Evolutionary conservation across 2,797 vertebrate species (phyloP).

Genomic region (Ara ararauna): DNA sequence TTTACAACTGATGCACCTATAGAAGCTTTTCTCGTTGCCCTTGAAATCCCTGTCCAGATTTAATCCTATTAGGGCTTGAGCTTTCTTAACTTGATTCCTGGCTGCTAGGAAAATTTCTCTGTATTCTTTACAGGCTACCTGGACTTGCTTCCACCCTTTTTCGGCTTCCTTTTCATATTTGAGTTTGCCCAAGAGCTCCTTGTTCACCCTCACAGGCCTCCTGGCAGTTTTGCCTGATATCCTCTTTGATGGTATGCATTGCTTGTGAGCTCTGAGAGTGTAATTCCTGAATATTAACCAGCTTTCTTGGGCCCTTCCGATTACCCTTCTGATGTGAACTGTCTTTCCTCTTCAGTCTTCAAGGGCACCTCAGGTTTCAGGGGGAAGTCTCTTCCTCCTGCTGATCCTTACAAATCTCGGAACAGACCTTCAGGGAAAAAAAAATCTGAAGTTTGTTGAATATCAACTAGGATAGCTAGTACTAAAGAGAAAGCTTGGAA

Average conservation of each 20-base stretch:
- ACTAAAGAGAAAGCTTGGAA: constrained; percentile 32
- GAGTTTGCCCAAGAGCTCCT: neutral
- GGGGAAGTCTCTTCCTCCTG: neutral
- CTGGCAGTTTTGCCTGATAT: neutral
- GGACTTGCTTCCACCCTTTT: neutral
- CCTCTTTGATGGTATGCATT: neutral
- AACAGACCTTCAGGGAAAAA: neutral
- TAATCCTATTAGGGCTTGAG: neutral
- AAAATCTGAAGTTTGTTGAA: constrained; percentile 4
- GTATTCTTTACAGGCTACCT: neutral
- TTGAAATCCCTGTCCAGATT: neutral
- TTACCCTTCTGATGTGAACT: neutral
- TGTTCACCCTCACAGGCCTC: neutral
- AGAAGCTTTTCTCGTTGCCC: neutral
- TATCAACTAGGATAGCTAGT: constrained; percentile 15
- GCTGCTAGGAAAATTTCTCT: neutral
- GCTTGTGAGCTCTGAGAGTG: neutral
- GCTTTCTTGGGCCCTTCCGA: neutral
- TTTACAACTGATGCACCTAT: neutral
- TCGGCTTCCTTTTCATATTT: neutral
- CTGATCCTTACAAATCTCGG: neutral
- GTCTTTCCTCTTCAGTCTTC: neutral
- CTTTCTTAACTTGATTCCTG: neutral
- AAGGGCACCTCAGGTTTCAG: neutral
- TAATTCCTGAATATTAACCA: neutral